Conservation (phyloP, 2,888 invertebrate genomes). For the Drosophila demipolita region DNA sequence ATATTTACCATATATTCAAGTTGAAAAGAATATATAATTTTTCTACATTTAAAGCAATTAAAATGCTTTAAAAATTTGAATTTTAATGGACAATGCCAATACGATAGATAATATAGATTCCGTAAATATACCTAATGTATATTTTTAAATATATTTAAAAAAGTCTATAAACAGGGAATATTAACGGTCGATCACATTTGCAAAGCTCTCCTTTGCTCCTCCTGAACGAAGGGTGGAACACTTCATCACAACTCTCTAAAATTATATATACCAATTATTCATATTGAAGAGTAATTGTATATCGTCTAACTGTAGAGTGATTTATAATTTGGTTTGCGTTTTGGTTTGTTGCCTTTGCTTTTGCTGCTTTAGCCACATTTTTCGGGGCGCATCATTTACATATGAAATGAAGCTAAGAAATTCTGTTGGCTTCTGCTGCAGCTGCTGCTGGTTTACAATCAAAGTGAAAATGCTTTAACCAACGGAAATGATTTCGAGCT, state of each 20-base stretch:
- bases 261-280: conserved; percentile 18
- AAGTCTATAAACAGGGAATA: not conserved
- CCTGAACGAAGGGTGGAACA: not conserved
- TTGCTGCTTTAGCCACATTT: conserved; percentile 23
- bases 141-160: not conserved
- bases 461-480: conserved; percentile 54
- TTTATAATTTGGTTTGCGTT: conserved; percentile 13
- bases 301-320: conserved; percentile 11
- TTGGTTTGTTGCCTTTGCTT: not conserved
- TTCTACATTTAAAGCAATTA: not conserved
- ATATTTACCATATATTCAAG: not conserved
- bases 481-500: conserved; percentile 59
- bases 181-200: not conserved
- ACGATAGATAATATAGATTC: not conserved
- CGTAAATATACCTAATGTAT: rapidly evolving
- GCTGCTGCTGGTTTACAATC: conserved; percentile 28
- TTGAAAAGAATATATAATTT: not conserved
- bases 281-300: conserved; percentile 35
- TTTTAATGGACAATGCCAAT: not conserved
- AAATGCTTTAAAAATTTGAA: not conserved
- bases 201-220: not conserved
- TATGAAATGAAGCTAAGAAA: conserved; percentile 54
- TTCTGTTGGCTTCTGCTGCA: conserved; percentile 41
- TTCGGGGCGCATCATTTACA: conserved; percentile 46
- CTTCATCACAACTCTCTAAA: not conserved